Evolutionary conservation across 2,113 vertebrate species (phyloP).

Genomic region (Taurulus bubalis): DNA sequence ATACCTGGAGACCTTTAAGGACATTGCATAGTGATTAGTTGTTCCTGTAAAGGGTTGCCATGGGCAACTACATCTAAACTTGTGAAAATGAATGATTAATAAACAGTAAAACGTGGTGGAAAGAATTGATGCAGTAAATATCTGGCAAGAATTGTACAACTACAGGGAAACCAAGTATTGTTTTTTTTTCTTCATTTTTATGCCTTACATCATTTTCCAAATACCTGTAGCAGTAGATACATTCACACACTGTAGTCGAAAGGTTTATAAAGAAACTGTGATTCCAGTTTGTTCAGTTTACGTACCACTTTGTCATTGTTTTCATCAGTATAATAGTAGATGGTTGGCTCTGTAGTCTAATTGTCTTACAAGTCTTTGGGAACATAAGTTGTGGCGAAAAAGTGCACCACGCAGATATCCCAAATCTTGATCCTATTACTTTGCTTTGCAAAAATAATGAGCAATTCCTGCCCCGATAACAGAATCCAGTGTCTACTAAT

Average conservation of each 20-base stretch:
- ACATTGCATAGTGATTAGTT: neutral
- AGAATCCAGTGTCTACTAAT: neutral
- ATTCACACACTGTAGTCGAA: neutral
- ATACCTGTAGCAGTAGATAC: neutral
- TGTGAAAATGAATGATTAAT: too few relatives aligned
- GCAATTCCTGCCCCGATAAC: neutral
- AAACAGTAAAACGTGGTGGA: neutral
- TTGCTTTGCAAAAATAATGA: neutral
- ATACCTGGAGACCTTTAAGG: neutral
- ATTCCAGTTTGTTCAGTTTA: neutral
- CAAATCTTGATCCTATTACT: neutral
- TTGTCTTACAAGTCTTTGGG: neutral
- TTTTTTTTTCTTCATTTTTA: neutral
- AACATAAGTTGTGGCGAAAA: neutral
- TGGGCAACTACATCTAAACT: neutral
- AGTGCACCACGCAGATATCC: neutral
- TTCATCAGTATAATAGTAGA: neutral
- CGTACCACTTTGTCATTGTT: neutral
- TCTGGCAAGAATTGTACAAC: neutral
- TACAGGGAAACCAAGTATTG: neutral
- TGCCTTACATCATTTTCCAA: neutral
- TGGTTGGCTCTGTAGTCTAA: neutral
- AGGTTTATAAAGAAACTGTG: neutral
- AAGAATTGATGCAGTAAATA: neutral
- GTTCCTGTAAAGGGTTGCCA: neutral